Conservation (phyloP, 2,888 invertebrate genomes). For the Nephrotoma flavescens region DNA sequence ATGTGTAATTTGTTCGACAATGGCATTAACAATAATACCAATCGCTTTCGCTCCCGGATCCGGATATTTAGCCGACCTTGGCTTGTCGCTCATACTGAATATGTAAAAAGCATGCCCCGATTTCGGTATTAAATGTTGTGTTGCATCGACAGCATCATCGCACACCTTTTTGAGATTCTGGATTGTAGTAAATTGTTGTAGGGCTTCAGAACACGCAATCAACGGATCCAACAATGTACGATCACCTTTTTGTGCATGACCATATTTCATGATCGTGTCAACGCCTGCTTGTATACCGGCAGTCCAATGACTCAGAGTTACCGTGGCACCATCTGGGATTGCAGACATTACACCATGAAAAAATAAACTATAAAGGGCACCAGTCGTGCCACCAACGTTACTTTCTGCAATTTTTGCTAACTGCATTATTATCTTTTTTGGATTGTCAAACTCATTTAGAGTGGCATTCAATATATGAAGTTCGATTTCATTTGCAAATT, state of each 20-base stretch:
- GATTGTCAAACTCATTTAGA: background rate
- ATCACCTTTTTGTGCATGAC: constrained; percentile 56
- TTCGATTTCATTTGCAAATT: background rate
- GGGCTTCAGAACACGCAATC: background rate
- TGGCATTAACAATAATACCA: background rate
- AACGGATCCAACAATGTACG: constrained; percentile 50
- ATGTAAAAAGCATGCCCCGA: constrained; percentile 34
- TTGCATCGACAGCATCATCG: constrained; percentile 16
- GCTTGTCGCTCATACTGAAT: background rate
- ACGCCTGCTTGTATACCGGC: constrained; percentile 40
- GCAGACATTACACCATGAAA: constrained; percentile 47
- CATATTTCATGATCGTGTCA: constrained; percentile 48
- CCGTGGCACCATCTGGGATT: constrained; percentile 20
- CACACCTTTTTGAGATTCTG: background rate
- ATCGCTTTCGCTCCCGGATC: background rate
- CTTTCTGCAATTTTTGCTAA: constrained; percentile 12
- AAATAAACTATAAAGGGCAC: constrained; percentile 63
- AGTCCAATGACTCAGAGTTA: constrained; percentile 32
- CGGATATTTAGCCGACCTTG: background rate
- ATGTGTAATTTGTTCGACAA: background rate
- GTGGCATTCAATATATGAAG: background rate
- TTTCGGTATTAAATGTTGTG: constrained; percentile 9
- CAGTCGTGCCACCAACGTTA: constrained; percentile 64
- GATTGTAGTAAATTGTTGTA: constrained; percentile 12
- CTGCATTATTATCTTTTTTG: background rate